phyloP scores from a whole-genome alignment of 2,888 invertebrate species.

The Pyrrhosoma nymphula region DNA sequence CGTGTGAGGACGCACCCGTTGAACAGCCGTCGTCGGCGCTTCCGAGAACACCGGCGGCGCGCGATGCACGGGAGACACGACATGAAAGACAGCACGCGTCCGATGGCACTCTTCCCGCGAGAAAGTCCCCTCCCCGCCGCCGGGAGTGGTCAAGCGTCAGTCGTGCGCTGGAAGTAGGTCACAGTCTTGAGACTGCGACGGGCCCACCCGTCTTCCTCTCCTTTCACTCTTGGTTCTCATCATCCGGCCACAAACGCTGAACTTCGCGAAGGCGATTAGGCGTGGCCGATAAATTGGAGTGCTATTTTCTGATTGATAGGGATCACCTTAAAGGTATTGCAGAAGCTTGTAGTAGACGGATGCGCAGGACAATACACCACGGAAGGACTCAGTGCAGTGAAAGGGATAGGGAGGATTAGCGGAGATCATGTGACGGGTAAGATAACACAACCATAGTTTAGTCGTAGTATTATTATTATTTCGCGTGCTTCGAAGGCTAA shows the following conservation, averaged over 20 bases:
- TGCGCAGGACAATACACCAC: too few relatives aligned
- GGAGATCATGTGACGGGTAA: too few relatives aligned
- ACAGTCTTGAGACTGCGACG: background rate
- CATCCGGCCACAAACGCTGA: background rate
- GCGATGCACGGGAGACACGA: background rate
- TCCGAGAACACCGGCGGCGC: background rate
- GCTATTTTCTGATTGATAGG: too few relatives aligned
- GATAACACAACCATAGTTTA: too few relatives aligned
- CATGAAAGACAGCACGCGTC: background rate
- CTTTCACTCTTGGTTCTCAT: background rate
- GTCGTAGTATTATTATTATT: too few relatives aligned
- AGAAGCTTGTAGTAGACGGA: too few relatives aligned
- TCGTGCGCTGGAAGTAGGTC: constrained; percentile 1
- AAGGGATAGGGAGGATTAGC: too few relatives aligned
- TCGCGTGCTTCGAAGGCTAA: too few relatives aligned
- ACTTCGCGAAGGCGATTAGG: background rate
- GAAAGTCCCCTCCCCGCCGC: background rate
- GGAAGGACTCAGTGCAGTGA: too few relatives aligned
- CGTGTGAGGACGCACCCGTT: too few relatives aligned
- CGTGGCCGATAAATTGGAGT: background rate
- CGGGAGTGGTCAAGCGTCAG: constrained; percentile 2
- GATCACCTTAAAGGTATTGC: too few relatives aligned
- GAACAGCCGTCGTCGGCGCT: too few relatives aligned
- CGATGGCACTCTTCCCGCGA: background rate
- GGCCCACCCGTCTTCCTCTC: background rate